These are phyloP conservation scores for Ophraella communa DNA, from an alignment of 2,888 invertebrate species.

Conservation along the genomic window DNA sequence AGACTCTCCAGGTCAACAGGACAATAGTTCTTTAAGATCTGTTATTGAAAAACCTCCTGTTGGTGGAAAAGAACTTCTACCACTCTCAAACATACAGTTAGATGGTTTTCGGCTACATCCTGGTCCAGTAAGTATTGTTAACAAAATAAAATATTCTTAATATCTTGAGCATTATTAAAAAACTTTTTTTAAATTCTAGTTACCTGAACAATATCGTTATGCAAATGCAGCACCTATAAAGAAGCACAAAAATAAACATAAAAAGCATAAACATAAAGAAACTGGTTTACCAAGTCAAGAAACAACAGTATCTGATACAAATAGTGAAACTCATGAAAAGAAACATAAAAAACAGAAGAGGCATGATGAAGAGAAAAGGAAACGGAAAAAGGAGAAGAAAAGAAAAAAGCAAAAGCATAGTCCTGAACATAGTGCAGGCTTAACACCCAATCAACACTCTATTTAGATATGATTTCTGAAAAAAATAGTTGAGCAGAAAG, in stretches of 20 bases:
- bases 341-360: slow-evolving; percentile 94
- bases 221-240: slow-evolving; percentile 90
- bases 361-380: slow-evolving; percentile 91
- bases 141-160: not conserved
- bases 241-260: slow-evolving; percentile 94
- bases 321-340: slow-evolving; percentile 87
- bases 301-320: slow-evolving; percentile 69
- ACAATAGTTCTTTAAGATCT: slow-evolving; percentile 87
- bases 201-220: slow-evolving; percentile 94
- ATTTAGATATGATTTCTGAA: slow-evolving; percentile 38
- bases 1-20: slow-evolving; percentile 88
- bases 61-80: slow-evolving; percentile 87
- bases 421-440: slow-evolving; percentile 80
- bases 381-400: slow-evolving; percentile 94
- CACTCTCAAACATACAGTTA: slow-evolving; percentile 84
- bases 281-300: slow-evolving; percentile 81
- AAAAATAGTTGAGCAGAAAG: slow-evolving; percentile 2
- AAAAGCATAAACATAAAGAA: slow-evolving; percentile 92
- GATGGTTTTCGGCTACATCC: slow-evolving; percentile 95
- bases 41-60: slow-evolving; percentile 96
- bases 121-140: slow-evolving; percentile 70
- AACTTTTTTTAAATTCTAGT: slow-evolving; percentile 58
- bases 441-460: slow-evolving; percentile 69
- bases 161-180: not conserved
- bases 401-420: slow-evolving; percentile 94